phyloP scores from a whole-genome alignment of 2,797 vertebrate species.

The Graptemys geographica region DNA sequence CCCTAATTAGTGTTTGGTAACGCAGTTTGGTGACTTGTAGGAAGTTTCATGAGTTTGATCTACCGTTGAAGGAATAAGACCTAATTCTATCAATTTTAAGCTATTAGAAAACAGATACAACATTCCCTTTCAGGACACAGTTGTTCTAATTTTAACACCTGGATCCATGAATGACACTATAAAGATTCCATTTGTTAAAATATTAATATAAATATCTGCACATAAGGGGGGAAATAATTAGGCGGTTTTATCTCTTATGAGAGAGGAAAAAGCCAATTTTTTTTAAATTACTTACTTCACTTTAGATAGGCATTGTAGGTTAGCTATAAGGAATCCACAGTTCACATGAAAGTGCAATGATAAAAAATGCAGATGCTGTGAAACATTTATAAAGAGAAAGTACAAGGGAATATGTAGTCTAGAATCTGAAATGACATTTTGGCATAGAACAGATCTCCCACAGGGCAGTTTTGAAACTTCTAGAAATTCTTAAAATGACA shows the following conservation, averaged over 20 bases:
- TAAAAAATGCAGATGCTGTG: constrained; percentile 86
- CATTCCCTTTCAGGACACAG: constrained; percentile 43
- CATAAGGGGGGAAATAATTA: constrained; percentile 63
- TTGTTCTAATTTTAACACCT: constrained; percentile 72
- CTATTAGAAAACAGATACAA: constrained; percentile 49
- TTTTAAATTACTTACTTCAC: constrained; percentile 55
- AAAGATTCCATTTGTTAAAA: constrained; percentile 74
- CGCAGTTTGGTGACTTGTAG: constrained; percentile 29
- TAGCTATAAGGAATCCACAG: constrained; percentile 77
- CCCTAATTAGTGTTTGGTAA: neutral
- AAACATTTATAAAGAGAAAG: constrained; percentile 86
- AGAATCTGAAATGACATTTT: constrained; percentile 85
- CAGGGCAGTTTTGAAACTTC: constrained; percentile 78
- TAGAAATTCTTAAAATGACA: constrained; percentile 84
- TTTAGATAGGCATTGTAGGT: constrained; percentile 72
- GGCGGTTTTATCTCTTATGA: constrained; percentile 68
- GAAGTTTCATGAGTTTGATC: constrained; percentile 54
- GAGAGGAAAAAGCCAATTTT: constrained; percentile 62
- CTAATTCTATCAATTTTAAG: constrained; percentile 55
- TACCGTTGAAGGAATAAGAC: constrained; percentile 49
- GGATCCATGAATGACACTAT: constrained; percentile 54
- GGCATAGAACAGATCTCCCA: constrained; percentile 82
- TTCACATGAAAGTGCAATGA: constrained; percentile 80
- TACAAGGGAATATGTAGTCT: constrained; percentile 74
- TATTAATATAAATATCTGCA: constrained; percentile 77